Conservation (phyloP, 2,113 vertebrate genomes). For the Oreochromis aureus region DNA sequence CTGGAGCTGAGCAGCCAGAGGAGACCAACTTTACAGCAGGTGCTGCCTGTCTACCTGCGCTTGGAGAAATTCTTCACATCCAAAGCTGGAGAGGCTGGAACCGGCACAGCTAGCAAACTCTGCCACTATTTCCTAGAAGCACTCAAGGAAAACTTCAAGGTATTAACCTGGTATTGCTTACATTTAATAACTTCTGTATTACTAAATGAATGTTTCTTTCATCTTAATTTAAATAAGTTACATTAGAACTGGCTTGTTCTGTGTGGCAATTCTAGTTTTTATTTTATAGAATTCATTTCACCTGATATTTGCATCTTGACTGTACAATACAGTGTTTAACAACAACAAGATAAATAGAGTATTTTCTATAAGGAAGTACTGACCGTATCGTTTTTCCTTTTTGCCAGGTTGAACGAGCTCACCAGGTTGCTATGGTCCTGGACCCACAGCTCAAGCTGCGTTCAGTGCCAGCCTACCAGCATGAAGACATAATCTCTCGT, state of each 20-base stretch:
- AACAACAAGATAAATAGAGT: background rate
- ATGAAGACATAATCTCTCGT: constrained; percentile 93
- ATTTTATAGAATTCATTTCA: background rate
- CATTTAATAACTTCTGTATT: background rate
- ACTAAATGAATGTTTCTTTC: background rate
- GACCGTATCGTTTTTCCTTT: background rate
- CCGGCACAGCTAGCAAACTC: constrained; percentile 90
- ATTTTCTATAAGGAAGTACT: background rate
- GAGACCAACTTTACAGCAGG: constrained; percentile 91
- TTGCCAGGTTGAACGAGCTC: constrained; percentile 83
- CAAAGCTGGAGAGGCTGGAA: constrained; percentile 92
- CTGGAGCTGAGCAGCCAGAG: constrained; percentile 91
- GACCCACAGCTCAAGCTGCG: constrained; percentile 96
- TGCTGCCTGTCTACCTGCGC: constrained; percentile 91
- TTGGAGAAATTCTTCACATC: constrained; percentile 98
- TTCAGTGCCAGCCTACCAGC: constrained; percentile 91
- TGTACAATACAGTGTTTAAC: background rate
- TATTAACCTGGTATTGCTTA: background rate
- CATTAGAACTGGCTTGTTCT: background rate
- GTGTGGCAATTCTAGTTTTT: background rate
- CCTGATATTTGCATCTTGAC: background rate
- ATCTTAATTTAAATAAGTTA: background rate
- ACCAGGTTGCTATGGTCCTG: constrained; percentile 97
- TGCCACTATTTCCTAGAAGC: constrained; percentile 98
- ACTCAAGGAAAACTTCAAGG: constrained; percentile 96